phyloP scores from a whole-genome alignment of 2,888 invertebrate species.

The Charanyca ferruginea region DNA sequence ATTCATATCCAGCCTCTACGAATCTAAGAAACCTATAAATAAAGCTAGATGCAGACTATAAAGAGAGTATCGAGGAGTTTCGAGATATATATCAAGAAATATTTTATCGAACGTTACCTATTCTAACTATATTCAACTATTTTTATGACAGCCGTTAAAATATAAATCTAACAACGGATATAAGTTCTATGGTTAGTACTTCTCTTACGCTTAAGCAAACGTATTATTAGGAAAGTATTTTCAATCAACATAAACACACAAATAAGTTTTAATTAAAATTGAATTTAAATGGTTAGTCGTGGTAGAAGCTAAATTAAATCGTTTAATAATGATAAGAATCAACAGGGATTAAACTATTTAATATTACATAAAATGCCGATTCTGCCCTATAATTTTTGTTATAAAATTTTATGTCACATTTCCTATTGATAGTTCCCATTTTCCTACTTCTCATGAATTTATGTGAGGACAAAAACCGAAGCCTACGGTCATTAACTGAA shows the following conservation, averaged over 20 bases:
- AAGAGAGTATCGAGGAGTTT: constrained; percentile 37
- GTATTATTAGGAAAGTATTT: constrained; percentile 21
- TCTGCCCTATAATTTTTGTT: too few species aligned
- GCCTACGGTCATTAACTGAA: too few species aligned
- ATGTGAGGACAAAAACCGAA: too few species aligned
- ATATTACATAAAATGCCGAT: too few species aligned
- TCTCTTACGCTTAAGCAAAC: background rate
- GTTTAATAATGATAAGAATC: background rate
- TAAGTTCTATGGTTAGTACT: constrained; percentile 3
- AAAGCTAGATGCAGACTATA: constrained; percentile 37
- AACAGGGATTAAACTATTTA: background rate
- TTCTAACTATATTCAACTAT: constrained; percentile 26
- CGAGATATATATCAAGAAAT: constrained; percentile 36
- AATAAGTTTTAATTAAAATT: background rate
- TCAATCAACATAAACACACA: constrained; percentile 23
- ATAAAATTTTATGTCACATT: too few species aligned
- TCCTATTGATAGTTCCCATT: too few species aligned
- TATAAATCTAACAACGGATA: constrained; percentile 37
- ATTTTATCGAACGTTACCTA: constrained; percentile 34
- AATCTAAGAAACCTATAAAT: constrained; percentile 44
- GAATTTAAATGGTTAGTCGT: background rate
- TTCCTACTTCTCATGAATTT: too few species aligned
- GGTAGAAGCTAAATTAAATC: background rate
- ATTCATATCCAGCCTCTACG: constrained; percentile 54
- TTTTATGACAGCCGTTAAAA: constrained; percentile 48